Conservation (phyloP, 1,140 invertebrate species). For the Drosophila subpulchrella region DNA sequence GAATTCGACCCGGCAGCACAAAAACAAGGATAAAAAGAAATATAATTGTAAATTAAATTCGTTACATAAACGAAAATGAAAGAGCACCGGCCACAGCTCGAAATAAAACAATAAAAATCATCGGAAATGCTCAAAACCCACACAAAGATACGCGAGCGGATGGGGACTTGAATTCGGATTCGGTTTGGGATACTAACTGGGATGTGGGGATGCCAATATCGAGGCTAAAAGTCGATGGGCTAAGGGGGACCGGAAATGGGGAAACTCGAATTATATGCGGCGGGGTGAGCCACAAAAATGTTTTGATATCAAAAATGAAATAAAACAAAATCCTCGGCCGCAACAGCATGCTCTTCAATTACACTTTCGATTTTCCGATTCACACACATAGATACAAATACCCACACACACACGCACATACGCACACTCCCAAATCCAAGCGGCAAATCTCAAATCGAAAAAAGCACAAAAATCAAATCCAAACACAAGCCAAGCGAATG, state of each 20-base stretch:
- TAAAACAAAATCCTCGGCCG: constrained; percentile 76
- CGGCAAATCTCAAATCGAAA: constrained; percentile 77
- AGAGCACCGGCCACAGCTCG: constrained; percentile 28
- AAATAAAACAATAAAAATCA: constrained; percentile 75
- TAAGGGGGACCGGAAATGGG: background rate
- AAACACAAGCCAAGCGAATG: constrained; percentile 74
- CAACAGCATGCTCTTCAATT: constrained; percentile 79
- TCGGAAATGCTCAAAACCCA: constrained; percentile 61
- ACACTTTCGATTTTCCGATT: constrained; percentile 77
- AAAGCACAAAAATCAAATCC: constrained; percentile 77
- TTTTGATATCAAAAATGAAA: constrained; percentile 82
- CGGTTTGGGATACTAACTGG: background rate
- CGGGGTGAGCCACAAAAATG: constrained; percentile 70
- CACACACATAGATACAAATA: constrained; percentile 43
- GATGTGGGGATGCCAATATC: constrained; percentile 52
- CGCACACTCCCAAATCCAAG: constrained; percentile 54
- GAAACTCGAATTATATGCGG: constrained; percentile 39
- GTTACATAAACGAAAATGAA: constrained; percentile 70
- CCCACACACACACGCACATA: constrained; percentile 12
- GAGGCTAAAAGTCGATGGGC: constrained; percentile 48
- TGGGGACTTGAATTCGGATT: constrained; percentile 16
- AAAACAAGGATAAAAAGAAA: constrained; percentile 48
- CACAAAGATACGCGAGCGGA: constrained; percentile 7
- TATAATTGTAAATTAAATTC: constrained; percentile 81
- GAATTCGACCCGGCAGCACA: constrained; percentile 38